These are phyloP conservation scores for Epinephelus cyanopodus DNA, from an alignment of 2,113 vertebrate genomes.

Conservation along the genomic window DNA sequence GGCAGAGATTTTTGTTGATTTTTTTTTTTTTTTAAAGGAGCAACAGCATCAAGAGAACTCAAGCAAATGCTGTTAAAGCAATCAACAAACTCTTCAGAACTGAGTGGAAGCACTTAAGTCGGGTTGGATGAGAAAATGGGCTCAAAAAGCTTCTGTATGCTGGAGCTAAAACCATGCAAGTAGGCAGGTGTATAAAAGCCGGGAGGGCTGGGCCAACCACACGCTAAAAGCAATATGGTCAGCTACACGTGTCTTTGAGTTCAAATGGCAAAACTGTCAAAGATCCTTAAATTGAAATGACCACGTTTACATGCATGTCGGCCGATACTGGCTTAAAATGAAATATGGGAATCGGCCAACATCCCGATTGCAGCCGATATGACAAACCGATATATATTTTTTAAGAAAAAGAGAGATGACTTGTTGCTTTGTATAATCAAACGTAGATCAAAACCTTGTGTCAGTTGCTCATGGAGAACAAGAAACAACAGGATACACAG, in stretches of 20 bases:
- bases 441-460: no score
- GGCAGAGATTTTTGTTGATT: slow-evolving; percentile 49
- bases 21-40: slow-evolving; percentile 24
- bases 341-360: no score
- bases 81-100: slow-evolving; percentile 57
- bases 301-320: no score
- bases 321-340: no score
- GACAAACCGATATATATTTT: no score
- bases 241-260: neutral
- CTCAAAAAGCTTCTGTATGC: slow-evolving; percentile 42
- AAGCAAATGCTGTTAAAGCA: slow-evolving; percentile 46
- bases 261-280: neutral
- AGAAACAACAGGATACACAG: no score
- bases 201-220: neutral
- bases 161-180: slow-evolving; percentile 22
- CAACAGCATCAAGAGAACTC: slow-evolving; percentile 43
- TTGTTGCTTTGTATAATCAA: no score
- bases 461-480: no score
- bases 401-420: no score
- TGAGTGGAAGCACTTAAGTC: slow-evolving; percentile 33
- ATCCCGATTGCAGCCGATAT: no score
- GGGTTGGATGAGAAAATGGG: slow-evolving; percentile 26
- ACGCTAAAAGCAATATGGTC: slow-evolving; percentile 27
- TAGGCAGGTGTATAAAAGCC: slow-evolving; percentile 11
- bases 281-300: neutral